phyloP scores from a whole-genome alignment of 2,797 vertebrate species.

The Delichon dasypus region DNA sequence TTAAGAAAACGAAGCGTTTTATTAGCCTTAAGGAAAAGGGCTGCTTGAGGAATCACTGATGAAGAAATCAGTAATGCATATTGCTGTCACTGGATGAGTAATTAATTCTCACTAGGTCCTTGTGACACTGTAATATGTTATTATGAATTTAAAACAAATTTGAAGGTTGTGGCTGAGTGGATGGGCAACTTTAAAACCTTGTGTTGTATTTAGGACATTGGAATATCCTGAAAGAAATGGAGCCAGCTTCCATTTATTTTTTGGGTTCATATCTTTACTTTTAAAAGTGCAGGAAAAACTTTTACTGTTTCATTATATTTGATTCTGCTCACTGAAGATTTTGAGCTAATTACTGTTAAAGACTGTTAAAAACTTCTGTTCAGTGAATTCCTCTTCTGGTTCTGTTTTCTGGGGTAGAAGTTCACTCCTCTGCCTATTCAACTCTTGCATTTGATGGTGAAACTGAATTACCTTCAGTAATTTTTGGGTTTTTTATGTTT shows the following conservation, averaged over 20 bases:
- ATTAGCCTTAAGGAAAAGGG: background rate
- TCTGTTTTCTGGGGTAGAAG: background rate
- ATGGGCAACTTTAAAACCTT: background rate
- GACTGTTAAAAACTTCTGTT: background rate
- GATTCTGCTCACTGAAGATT: background rate
- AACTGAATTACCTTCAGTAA: background rate
- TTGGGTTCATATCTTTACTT: background rate
- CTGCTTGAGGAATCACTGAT: background rate
- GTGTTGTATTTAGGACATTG: background rate
- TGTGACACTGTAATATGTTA: background rate
- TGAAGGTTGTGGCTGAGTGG: background rate
- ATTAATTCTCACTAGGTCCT: constrained; percentile 17
- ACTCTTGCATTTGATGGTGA: background rate
- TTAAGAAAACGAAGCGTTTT: background rate
- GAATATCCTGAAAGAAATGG: background rate
- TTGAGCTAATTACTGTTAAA: background rate
- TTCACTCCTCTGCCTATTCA: background rate
- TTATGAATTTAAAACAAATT: constrained; percentile 1
- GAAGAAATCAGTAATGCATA: background rate
- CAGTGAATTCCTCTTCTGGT: background rate
- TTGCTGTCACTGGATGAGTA: background rate
- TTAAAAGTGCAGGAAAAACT: background rate
- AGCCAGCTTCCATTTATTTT: background rate
- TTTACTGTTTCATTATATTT: background rate
- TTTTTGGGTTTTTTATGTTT: background rate